Base-by-base conservation (phyloP, 30 jellyfish, hydroid and myxozoan species). In the Hydractinia echinata region DNA sequence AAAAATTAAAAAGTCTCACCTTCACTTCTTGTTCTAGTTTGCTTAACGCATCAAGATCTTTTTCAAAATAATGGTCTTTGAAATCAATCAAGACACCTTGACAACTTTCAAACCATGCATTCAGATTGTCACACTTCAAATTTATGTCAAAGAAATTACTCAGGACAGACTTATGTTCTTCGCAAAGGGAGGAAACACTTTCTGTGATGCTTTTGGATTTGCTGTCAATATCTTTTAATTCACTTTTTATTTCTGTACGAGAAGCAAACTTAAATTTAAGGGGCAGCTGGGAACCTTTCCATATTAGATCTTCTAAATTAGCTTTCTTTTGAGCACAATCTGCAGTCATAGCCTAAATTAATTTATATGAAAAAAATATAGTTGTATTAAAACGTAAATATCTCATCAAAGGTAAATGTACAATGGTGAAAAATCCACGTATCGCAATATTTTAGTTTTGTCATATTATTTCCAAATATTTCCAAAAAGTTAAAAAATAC, bases 281-380 rank as follows among this genome's bases (percentile, higher is more conserved):
- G 20, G 96, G 96, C 20, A 89, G 62, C 18, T 84, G 95, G 54
- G 96, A 89, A 54, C 96, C 96, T 54, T 89, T 89, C 96, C 96
- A 89, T 15, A 89, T 84, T 62, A 89, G 67, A 52, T 89, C 96
- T 67, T 89, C 96, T 10, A 89, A 76, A 15, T 81, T 13, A 6
- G 93, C 80, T 52, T 87, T 30, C 61, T 88, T 82, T 73, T 74
- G 82, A 10, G 74, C 19, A 64, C 19, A 64, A 19, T 71, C 61
- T 30, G 44, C 44, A 30, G 44, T 2, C 44, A 30, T 30, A 30
- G 44, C 2, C 44, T 30, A 30, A 30, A 30, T 30, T 30, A 30
- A 30, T 30, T 30, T 30, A 30, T 30, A 30, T 30, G 44, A 30
- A 30, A 30, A 30, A 30, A 2, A 30, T 30, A 2, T 30, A 30